Evolutionary conservation across 2,113 vertebrate genomes (phyloP).

Genomic region (Microtus montanus): DNA sequence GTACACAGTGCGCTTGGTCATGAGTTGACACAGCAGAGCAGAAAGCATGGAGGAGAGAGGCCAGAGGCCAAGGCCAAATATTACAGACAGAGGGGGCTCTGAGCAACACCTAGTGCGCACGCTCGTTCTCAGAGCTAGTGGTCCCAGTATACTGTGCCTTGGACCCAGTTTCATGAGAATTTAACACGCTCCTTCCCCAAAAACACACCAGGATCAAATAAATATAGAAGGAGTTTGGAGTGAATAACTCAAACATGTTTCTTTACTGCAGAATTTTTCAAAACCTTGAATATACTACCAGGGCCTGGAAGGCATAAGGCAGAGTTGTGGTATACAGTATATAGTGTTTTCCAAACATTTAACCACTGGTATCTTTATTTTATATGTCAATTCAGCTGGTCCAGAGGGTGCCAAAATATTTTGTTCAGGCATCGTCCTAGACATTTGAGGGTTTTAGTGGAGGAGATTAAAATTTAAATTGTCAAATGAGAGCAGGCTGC

Average conservation of each 20-base stretch:
- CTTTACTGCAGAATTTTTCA: background rate
- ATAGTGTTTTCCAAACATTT: background rate
- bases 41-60: background rate
- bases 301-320: background rate
- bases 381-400: background rate
- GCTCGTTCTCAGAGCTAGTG: too few species aligned
- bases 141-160: background rate
- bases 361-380: background rate
- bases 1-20: fast-evolving
- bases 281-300: background rate
- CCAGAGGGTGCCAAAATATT: background rate
- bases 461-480: background rate
- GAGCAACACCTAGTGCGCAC: too few species aligned
- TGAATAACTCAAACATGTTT: background rate
- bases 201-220: background rate
- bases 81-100: background rate
- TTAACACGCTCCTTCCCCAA: background rate
- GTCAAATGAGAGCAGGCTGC: background rate
- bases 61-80: background rate
- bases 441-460: background rate
- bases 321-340: background rate
- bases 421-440: background rate
- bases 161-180: background rate
- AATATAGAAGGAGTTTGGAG: background rate
- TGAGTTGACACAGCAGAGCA: too few species aligned